phyloP scores from a whole-genome alignment of 2,113 vertebrate species.

The Dunckerocampus dactyliophorus region DNA sequence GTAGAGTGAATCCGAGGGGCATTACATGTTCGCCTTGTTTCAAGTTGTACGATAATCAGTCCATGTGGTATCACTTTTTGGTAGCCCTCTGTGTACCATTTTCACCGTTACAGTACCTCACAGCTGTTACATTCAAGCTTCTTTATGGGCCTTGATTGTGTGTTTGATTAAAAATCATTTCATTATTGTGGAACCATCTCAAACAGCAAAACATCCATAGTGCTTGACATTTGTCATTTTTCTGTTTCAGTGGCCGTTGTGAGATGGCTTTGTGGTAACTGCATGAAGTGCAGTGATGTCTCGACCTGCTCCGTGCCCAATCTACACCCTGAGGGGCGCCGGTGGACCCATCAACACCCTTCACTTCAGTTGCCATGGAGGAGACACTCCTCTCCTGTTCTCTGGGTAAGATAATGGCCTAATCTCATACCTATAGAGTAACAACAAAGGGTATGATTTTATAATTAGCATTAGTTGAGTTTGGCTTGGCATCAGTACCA shows the following conservation, averaged over 20 bases:
- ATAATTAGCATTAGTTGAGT: background rate
- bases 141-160: no score
- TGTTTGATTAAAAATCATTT: no score
- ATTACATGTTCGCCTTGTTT: background rate
- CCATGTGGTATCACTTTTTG: background rate
- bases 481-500: background rate
- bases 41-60: background rate
- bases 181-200: no score
- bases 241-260: background rate
- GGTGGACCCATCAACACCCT: constrained; percentile 79
- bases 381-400: constrained; percentile 74
- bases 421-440: background rate
- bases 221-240: background rate
- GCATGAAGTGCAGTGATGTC: constrained; percentile 57
- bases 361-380: constrained; percentile 73
- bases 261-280: background rate
- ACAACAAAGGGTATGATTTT: background rate
- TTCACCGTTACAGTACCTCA: background rate
- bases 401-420: constrained; percentile 79
- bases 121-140: no score
- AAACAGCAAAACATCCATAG: background rate
- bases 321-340: constrained; percentile 84
- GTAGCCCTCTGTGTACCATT: background rate
- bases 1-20: no score
- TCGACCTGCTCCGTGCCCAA: constrained; percentile 77